Evolutionary conservation across 2,888 invertebrate species (phyloP), one percentile per base, ranked within the genome.

Genomic region (Dryococelus australis): DNA sequence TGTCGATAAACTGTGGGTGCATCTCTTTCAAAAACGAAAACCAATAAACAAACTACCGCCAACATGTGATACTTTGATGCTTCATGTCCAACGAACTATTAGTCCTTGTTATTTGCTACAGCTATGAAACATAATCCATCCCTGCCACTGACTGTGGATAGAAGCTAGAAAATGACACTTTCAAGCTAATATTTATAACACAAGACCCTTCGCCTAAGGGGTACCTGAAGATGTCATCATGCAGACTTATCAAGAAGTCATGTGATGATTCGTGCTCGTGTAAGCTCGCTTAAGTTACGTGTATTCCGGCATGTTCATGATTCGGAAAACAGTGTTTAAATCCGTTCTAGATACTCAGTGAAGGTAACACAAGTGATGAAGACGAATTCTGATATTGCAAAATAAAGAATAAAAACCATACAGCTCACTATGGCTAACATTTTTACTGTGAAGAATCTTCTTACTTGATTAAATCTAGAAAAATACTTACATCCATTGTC

Each of bases 331-430:
- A 16, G 47, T 47, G 10, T 0, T 47, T 47, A 47, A 47, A 47
- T 47, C 4, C 28, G 35, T 28, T 83, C 43, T 4, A 83, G 83
- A 83, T 35, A 83, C 6, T 16, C 83, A 43, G 43, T 24, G 35
- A 83, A 43, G 28, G 20, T 6, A 43, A 24, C 83, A 43, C 83
- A 83, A 83, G 83, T 83, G 83, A 83, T 83, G 83, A 83, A 83
- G 83, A 35, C 1, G 4, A 83, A 27, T 10, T 65, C 0, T 65
- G 24, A 65, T 65, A 65, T n/a, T 65, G 65, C 65, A 12, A 16
- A 65, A 65, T 65, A 65, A 65, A 65, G 10, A 65, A 24, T 65
- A 24, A 65, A n/a, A 65, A n/a, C n/a, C 16, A 9, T 20, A 16
- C 65, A 13, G 0, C 16, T 16, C 0, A 47, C 47, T 2, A 10